Evolutionary conservation across 1,140 invertebrate genomes (phyloP), one percentile per base, ranked within the genome.

Genomic region (Lanistes nyassanus): DNA sequence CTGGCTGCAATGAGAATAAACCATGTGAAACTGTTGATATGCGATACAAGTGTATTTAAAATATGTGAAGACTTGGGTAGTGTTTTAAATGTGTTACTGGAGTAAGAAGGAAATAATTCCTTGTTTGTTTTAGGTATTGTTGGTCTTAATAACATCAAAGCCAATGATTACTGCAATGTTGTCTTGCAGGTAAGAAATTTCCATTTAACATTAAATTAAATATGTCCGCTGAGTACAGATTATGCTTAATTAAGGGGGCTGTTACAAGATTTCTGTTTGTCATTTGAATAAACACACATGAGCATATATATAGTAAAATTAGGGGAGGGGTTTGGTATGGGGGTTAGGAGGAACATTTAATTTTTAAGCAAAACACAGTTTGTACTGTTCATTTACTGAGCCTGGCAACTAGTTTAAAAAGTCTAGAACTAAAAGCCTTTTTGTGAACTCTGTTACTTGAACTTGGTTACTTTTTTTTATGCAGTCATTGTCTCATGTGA

Each of bases 61-160:
- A 55, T 55, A 55, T 16, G 13, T 55, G n/a, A n/a, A 71, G 19
- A 72, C 26, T 55, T n/a, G n/a, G n/a, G n/a, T 47, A 37, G 60
- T 62, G 69, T 58, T 34, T 60, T 55, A 7, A 16, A 31, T 42
- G 23, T 74, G n/a, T 23, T 36, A 6, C 13, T 47, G 29, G 9
- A 60, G n/a, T 60, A 60, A 26, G 56, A 60, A 9, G 1, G 1
- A 66, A 55, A 11, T 79, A 55, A 56, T 75, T 56, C 6, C 51
- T 72, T 77, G n/a, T n/a, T 34, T 74, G 81, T 85, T 81, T n/a
- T 78, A 89, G 89, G 97, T 53, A 97, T 98, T 86, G 90, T 92
- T 69, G 98, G 98, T 3, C 91, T 99, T 31, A 99, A 99, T 87
- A 99, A 99, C 89, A 99, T 99, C 78, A 99, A 99, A 78, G 86